Conservation (phyloP, 2,113 vertebrate genomes). For the Oreochromis tanganicae region DNA sequence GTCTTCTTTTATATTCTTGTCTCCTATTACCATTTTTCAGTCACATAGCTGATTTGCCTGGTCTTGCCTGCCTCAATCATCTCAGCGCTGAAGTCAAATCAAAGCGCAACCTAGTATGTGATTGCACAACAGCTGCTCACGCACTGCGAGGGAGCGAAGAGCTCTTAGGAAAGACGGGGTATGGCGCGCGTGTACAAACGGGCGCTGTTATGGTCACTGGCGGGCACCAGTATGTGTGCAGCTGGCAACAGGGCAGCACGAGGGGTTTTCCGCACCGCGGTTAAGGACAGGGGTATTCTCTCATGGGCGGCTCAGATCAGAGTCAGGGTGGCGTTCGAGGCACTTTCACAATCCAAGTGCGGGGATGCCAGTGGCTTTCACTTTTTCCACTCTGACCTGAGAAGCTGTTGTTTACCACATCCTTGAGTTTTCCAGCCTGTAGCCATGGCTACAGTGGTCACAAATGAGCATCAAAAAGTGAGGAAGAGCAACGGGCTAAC, state of each 20-base stretch:
- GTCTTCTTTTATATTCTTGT: slow-evolving; percentile 68
- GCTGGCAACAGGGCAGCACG: slow-evolving; percentile 32
- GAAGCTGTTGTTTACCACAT: slow-evolving; percentile 8
- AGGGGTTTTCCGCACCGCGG: neutral
- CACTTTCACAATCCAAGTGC: neutral
- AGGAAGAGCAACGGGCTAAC: neutral
- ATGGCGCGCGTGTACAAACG: neutral
- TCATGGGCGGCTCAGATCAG: neutral
- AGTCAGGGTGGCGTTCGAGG: neutral
- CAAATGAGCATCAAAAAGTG: neutral
- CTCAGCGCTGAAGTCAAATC: slow-evolving; percentile 63
- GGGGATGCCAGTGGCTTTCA: slow-evolving; percentile 11
- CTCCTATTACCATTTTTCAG: slow-evolving; percentile 67
- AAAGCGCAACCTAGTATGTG: slow-evolving; percentile 64
- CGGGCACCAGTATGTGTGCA: slow-evolving; percentile 26
- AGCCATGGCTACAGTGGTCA: neutral
- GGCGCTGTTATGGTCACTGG: slow-evolving; percentile 8
- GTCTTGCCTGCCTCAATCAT: slow-evolving; percentile 76
- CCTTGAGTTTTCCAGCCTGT: slow-evolving; percentile 21
- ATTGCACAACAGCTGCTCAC: slow-evolving; percentile 73
- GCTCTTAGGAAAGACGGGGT: slow-evolving; percentile 45
- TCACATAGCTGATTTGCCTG: slow-evolving; percentile 75
- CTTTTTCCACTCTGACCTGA: slow-evolving; percentile 19
- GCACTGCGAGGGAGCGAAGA: slow-evolving; percentile 33
- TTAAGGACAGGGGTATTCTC: neutral